A percentile compares a stretch with the other conserved stretches of the same genome.
These are phyloP conservation scores for Nowickia ferox DNA, from an alignment of 2,888 invertebrate species.

Conservation along the genomic window DNA sequence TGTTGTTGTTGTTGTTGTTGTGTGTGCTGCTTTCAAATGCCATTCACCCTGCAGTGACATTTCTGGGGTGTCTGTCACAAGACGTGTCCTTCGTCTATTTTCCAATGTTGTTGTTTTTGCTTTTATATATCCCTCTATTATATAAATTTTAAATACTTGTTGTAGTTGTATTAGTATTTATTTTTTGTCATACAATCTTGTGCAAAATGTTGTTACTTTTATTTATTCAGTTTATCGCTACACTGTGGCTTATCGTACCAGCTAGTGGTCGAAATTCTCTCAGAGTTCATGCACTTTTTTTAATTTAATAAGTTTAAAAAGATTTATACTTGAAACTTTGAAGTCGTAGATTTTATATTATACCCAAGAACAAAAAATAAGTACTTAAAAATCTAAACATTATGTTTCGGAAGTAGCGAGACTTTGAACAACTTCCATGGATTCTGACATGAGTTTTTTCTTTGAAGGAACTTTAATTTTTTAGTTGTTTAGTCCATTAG, in stretches of 20 bases:
- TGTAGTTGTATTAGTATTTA: conserved; percentile 57
- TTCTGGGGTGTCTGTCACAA: conserved; percentile 81
- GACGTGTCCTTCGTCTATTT: conserved; percentile 81
- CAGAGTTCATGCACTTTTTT: not conserved
- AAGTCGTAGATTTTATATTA: too few relatives aligned
- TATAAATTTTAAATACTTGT: conserved; percentile 65
- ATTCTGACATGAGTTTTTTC: too few relatives aligned
- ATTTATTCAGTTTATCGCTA: conserved; percentile 50
- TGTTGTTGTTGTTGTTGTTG: conserved; percentile 51
- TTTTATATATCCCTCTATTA: conserved; percentile 61
- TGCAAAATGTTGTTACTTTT: conserved; percentile 54
- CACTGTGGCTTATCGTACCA: conserved; percentile 5
- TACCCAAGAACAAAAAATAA: too few relatives aligned
- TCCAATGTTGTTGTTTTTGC: conserved; percentile 26
- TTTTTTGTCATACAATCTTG: conserved; percentile 60
- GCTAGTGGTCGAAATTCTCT: not conserved
- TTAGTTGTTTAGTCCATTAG: too few relatives aligned
- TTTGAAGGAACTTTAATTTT: too few relatives aligned
- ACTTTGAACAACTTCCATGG: too few relatives aligned
- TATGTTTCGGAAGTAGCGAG: too few relatives aligned
- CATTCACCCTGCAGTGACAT: conserved; percentile 81
- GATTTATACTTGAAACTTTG: too few relatives aligned
- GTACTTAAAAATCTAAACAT: too few relatives aligned
- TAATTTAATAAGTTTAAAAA: not conserved
- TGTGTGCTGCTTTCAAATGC: conserved; percentile 69